phyloP scores from a whole-genome alignment of 1,140 invertebrate species.

The Leptestheria dahalacensis region DNA sequence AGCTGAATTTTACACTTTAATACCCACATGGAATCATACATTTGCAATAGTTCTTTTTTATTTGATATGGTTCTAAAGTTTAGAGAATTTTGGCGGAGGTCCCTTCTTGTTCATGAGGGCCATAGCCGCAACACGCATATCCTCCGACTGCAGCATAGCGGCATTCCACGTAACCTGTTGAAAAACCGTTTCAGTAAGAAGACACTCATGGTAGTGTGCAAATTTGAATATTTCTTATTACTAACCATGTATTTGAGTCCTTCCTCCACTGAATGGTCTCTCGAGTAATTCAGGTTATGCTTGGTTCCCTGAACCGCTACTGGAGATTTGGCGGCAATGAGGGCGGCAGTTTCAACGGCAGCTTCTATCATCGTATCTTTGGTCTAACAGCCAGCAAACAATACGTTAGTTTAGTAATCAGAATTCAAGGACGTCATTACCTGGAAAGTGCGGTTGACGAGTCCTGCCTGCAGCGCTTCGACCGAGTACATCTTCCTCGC shows the following conservation, averaged over 20 bases:
- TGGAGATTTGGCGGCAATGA: conserved; percentile 81
- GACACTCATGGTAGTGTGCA: neutral
- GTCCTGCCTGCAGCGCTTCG: conserved; percentile 60
- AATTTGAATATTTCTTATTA: conserved; percentile 26
- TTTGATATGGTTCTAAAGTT: neutral
- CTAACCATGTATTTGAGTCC: conserved; percentile 76
- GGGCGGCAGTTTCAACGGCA: conserved; percentile 53
- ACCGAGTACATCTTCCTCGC: conserved; percentile 59
- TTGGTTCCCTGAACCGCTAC: conserved; percentile 87
- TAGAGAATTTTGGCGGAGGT: neutral
- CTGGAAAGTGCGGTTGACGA: conserved; percentile 57
- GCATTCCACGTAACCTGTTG: conserved; percentile 63
- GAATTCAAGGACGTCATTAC: too few species aligned
- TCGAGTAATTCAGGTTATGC: conserved; percentile 61
- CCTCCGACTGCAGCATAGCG: conserved; percentile 76
- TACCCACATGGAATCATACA: too few species aligned
- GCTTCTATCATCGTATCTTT: conserved; percentile 43
- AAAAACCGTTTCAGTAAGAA: conserved; percentile 20
- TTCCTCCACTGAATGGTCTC: conserved; percentile 71
- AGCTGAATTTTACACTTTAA: too few species aligned
- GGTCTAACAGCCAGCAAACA: too few species aligned
- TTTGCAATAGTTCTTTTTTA: neutral
- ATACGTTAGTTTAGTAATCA: too few species aligned
- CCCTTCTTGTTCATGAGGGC: conserved; percentile 27
- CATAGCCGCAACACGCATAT: conserved; percentile 62